Evolutionary conservation across 2,797 vertebrate species (phyloP), one percentile per base, ranked within the genome.

Genomic region (Megaceryle alcyon): DNA sequence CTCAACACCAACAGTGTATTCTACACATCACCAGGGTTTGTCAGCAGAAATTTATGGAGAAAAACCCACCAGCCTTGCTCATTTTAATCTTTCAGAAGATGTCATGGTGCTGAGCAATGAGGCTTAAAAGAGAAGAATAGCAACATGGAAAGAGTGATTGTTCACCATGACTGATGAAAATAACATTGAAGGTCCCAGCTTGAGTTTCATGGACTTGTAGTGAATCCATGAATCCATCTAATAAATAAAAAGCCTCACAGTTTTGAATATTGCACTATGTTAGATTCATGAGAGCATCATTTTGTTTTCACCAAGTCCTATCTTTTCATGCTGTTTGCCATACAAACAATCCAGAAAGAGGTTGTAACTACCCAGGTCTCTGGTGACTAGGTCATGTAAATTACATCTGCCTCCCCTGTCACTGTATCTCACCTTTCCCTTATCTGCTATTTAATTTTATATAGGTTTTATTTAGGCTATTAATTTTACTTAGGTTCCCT

Each of bases 41-140:
- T 91, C 91, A 93, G 81, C 81, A 96, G 78, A 95, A 88, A 86
- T 82, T 48, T 64, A 29, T 49, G 35, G 33, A 35, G 46, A 84
- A 88, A 76, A 91, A 12, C 8, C 19, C 28, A 75, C 25, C 20
- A 43, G 14, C 3, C 2, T 72, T 81, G 35, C 66, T 93, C 35
- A 44, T 56, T 83, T 92, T 70, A 57, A 31, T 92, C 31, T 95
- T 84, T 86, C 41, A 56, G 59, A 87, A 59, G 79, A 79, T 76
- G 46, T 33, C 66, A 61, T 35, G 85, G 37, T 73, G 77, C 61
- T 94, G 91, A 94, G 53, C 73, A 70, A 69, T 5, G 7, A 69
- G 39, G 29, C 72, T 91, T 89, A 37, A 81, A 87, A 86, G 49
- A 53, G 66, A 66, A 26, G 26, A 78, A 37, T 7, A 48, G 35